phyloP scores from a whole-genome alignment of 2,888 invertebrate species.

The Barypeithes pellucidus region DNA sequence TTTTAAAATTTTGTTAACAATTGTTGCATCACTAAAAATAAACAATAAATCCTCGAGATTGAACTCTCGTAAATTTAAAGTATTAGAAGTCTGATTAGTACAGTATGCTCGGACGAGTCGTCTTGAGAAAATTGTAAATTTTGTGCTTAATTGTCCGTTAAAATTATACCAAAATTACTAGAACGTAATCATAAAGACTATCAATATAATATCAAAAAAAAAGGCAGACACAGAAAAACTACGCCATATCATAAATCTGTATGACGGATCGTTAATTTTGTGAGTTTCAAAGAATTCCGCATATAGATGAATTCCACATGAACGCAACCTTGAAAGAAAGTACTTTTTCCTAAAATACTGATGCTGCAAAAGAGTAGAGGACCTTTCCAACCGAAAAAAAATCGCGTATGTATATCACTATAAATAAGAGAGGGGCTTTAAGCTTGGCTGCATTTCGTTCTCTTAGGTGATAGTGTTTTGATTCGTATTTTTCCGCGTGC shows the following conservation, averaged over 20 bases:
- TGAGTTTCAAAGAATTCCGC: background rate
- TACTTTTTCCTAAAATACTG: slow-evolving; percentile 51
- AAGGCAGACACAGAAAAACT: background rate
- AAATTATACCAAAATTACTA: no score
- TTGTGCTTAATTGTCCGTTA: no score
- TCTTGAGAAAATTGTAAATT: no score
- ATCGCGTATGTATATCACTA: slow-evolving; percentile 57
- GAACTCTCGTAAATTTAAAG: no score
- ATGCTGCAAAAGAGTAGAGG: slow-evolving; percentile 24
- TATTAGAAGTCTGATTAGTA: no score
- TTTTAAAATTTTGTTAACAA: no score
- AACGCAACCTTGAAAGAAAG: slow-evolving; percentile 33
- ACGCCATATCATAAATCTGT: background rate
- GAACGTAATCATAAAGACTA: background rate
- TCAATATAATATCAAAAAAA: background rate
- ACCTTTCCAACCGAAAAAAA: slow-evolving; percentile 48
- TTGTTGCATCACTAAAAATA: no score
- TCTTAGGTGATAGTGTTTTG: slow-evolving; percentile 62
- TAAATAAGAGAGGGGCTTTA: slow-evolving; percentile 62
- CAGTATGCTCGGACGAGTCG: no score
- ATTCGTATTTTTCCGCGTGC: slow-evolving; percentile 53
- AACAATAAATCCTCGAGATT: no score
- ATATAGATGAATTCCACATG: background rate
- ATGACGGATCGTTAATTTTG: background rate
- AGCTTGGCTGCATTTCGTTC: slow-evolving; percentile 60